phyloP scores from a whole-genome alignment of 1,140 invertebrate species.

The Stenopsyche tienmushanensis region DNA sequence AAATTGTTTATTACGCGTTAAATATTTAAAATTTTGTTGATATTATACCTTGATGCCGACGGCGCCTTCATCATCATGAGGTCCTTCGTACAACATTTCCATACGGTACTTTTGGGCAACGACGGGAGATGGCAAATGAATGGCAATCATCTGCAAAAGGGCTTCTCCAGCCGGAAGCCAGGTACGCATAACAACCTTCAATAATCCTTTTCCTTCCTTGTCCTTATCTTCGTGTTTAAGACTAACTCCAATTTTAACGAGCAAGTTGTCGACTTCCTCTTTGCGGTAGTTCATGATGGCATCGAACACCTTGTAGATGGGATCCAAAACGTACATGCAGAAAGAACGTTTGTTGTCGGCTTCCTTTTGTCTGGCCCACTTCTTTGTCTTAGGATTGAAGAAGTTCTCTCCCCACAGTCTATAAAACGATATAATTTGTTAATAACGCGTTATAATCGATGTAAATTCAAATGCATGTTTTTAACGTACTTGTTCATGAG shows the following conservation, averaged over 20 bases:
- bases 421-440: constrained; percentile 26
- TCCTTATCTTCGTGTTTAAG: constrained; percentile 95
- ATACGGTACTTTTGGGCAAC: constrained; percentile 99
- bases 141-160: constrained; percentile 99
- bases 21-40: background rate
- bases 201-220: constrained; percentile 87
- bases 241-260: constrained; percentile 90
- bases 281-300: constrained; percentile 98
- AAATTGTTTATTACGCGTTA: background rate
- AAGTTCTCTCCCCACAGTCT: constrained; percentile 97
- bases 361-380: constrained; percentile 93
- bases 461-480: background rate
- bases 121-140: constrained; percentile 98
- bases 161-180: constrained; percentile 99
- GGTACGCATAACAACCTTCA: constrained; percentile 94
- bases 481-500: constrained; percentile 81
- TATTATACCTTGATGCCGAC: constrained; percentile 73
- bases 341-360: constrained; percentile 94
- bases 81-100: constrained; percentile 99
- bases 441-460: constrained; percentile 12
- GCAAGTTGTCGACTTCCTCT: constrained; percentile 84
- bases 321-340: constrained; percentile 97
- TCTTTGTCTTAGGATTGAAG: constrained; percentile 96
- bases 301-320: constrained; percentile 98
- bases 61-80: constrained; percentile 95